Conservation (phyloP, 2,113 vertebrate genomes). For the Brachyhypopomus occidentalis region DNA sequence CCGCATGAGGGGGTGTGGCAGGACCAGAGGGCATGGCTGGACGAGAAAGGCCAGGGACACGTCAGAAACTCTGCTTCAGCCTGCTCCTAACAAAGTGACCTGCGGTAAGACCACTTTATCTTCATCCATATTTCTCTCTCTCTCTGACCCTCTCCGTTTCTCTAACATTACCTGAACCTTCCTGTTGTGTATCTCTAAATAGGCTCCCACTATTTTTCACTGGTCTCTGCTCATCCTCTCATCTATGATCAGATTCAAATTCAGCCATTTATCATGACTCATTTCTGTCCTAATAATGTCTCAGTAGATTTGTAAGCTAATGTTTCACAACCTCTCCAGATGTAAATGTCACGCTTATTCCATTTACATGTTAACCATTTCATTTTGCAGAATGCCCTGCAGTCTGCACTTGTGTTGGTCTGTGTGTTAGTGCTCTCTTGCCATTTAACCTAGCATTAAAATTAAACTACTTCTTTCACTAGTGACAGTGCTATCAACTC, state of each 20-base stretch:
- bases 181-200: neutral
- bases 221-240: conserved; percentile 6
- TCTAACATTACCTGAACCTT: neutral
- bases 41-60: conserved; percentile 58
- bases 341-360: conserved; percentile 14
- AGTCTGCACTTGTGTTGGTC: conserved; percentile 16
- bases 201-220: conserved; percentile 5
- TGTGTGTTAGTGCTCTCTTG: neutral
- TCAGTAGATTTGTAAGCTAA: neutral
- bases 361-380: neutral
- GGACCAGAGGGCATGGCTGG: conserved; percentile 43
- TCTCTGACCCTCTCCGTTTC: neutral
- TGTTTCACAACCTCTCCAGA: neutral
- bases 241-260: neutral
- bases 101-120: conserved; percentile 79
- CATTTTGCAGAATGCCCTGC: conserved; percentile 2
- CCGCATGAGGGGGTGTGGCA: conserved; percentile 61
- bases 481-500: neutral
- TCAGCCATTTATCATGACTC: conserved; percentile 7
- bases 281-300: conserved; percentile 8
- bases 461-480: neutral
- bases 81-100: conserved; percentile 73
- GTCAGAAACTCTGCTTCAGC: conserved; percentile 47
- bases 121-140: neutral
- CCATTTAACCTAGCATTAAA: neutral